Base-by-base conservation (phyloP, 1,140 invertebrate genomes). In the Idris sp. region DNA sequence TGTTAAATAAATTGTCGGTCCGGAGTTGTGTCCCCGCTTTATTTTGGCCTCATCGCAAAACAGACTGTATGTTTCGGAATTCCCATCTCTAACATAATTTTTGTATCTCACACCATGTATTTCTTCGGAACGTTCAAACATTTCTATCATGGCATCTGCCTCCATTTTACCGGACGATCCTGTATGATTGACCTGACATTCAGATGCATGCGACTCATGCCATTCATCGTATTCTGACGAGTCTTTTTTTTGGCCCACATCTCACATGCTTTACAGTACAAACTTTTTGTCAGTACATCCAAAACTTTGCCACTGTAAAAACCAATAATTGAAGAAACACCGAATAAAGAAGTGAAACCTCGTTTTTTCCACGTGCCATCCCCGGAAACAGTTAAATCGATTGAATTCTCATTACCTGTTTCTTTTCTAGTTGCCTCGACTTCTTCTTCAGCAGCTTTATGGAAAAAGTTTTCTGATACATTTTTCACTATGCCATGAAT, bases 341-440 rank as follows among this genome's bases (percentile, higher is more conserved):
- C 43, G 10, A 30, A 48, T 2, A 48, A 14, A 4, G 43, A 48
- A 13, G 18, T 18, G 44, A 25, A 51, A 5, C 48, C 31, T 10
- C 48, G 31, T 48, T 51, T 51, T 22, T 15, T 10, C 33, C 48
- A 51, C 19, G 48, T 51, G 25, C 44, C 48, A 10, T 38, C 19
- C 11, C 40, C 40, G 40, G 40, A 26, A 10, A 43, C 40, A 26
- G 10, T 43, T 19, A 43, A 26, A 4, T 43, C 22, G 10, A 26
- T 22, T 26, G 40, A 43, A 43, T 22, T n/a, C n/a, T n/a, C n/a
- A n/a, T n/a, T 22, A 26, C 19, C 26, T 26, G 40, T 7, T 8
- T 43, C 26, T 43, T 43, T 43, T 43, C 41, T 18, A 15, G 7
- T 30, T 44, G 15, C 13, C 25, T n/a, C n/a, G n/a, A n/a, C n/a